These are phyloP conservation scores for Nasonovia ribisnigri DNA, from an alignment of 2,888 invertebrate species.

Conservation along the genomic window DNA sequence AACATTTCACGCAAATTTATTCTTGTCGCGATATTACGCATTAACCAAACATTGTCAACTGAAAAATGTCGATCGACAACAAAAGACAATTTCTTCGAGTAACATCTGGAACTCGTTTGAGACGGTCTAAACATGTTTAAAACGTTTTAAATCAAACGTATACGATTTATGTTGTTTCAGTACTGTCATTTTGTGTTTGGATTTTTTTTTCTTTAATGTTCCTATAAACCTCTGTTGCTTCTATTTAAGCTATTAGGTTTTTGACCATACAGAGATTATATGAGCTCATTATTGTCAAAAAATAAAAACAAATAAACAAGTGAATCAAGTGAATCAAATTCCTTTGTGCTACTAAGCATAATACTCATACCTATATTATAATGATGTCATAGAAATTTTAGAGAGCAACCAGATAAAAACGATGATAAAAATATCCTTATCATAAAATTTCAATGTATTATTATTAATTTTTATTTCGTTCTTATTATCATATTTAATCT, in stretches of 20 bases:
- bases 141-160: conserved; percentile 13
- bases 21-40: background rate
- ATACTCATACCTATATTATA: background rate
- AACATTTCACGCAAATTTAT: background rate
- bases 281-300: background rate
- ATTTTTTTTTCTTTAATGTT: background rate
- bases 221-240: background rate
- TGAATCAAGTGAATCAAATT: background rate
- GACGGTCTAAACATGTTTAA: background rate
- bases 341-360: background rate
- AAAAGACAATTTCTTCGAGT: conserved; percentile 32
- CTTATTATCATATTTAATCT: background rate
- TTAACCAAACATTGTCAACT: background rate
- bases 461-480: background rate
- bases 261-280: background rate
- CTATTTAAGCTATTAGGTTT: background rate
- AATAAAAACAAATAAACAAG: background rate
- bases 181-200: background rate
- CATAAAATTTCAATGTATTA: background rate
- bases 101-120: conserved; percentile 47
- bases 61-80: conserved; percentile 8
- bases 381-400: background rate
- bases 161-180: background rate
- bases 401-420: background rate
- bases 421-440: background rate